Evolutionary conservation across 2,888 invertebrate species (phyloP), one percentile per base, ranked within the genome.

Genomic region (Odontocolon sp.): DNA sequence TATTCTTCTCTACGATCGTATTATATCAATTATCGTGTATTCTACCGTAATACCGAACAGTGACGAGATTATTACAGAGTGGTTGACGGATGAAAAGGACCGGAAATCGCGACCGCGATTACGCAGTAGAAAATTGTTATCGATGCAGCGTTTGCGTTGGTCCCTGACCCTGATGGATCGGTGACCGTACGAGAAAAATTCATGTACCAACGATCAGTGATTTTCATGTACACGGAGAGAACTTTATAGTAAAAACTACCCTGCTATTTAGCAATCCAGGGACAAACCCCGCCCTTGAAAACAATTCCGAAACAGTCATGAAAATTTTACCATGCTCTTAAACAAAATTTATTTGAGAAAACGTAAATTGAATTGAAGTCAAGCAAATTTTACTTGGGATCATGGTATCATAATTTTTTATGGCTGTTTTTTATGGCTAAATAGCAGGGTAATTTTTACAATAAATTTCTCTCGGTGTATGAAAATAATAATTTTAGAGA

Each of bases 401-500:
- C n/a, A n/a, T n/a, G n/a, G 28, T 6, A 45, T 23, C n/a, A 9
- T 18, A 45, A 45, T 45, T 45, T 23, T 21, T 23, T 18, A 23
- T 45, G 21, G 18, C 23, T 31, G 21, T 28, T 57, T 57, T 16
- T 31, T 50, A 21, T 6, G 64, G 38, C 61, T 42, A n/a, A n/a
- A n/a, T n/a, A n/a, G n/a, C n/a, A n/a, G n/a, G n/a, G n/a, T n/a
- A n/a, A n/a, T n/a, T n/a, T n/a, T n/a, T n/a, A n/a, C n/a, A n/a
- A n/a, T n/a, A n/a, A n/a, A 56, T 18, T 31, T 64, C 33, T 14
- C 14, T 4, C 59, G 33, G 28, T 16, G 36, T 50, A 69, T 59
- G 52, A 36, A 78, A 72, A 79, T 83, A n/a, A n/a, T 76, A 76
- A 81, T 75, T 78, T 80, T 79, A 82, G 76, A 79, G 78, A 73